Conservation (phyloP, 2,888 invertebrate species). For the Baronia brevicornis region DNA sequence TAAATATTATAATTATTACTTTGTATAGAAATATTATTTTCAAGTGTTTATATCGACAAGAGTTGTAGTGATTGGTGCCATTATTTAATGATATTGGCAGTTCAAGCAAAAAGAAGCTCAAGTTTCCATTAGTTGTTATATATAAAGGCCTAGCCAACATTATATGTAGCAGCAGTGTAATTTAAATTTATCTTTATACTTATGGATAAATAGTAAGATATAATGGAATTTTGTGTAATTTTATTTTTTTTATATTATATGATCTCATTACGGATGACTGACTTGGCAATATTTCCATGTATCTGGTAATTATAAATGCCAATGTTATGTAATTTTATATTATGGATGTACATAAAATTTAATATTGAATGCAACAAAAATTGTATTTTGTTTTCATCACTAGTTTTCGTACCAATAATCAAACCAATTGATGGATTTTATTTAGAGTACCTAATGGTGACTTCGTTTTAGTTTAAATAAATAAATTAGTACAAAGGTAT, state of each 20-base stretch:
- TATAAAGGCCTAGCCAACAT: constrained; percentile 35
- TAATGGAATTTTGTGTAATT: constrained; percentile 22
- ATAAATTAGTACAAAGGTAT: constrained; percentile 63
- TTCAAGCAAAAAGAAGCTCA: constrained; percentile 28
- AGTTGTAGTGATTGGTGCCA: constrained; percentile 16
- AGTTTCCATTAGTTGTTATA: constrained; percentile 23
- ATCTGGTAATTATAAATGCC: constrained; percentile 18
- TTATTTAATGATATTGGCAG: constrained; percentile 20
- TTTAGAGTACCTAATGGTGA: constrained; percentile 33
- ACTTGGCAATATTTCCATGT: constrained; percentile 28
- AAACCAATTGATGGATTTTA: constrained; percentile 29
- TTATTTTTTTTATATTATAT: constrained; percentile 35
- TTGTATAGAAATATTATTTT: no score
- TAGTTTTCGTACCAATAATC: constrained; percentile 29
- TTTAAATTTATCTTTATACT: constrained; percentile 11
- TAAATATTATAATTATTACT: no score
- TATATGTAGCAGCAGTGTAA: constrained; percentile 16
- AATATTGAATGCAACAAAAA: constrained; percentile 25
- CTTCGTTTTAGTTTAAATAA: constrained; percentile 53
- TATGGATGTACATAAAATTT: constrained; percentile 22
- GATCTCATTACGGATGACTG: constrained; percentile 60
- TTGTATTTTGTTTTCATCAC: constrained; percentile 37
- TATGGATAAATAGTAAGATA: constrained; percentile 17
- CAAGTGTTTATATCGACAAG: no score
- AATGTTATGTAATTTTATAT: constrained; percentile 14